These are phyloP conservation scores for Pituophis catenifer DNA, from an alignment of 2,113 vertebrate species.

Conservation along the genomic window DNA sequence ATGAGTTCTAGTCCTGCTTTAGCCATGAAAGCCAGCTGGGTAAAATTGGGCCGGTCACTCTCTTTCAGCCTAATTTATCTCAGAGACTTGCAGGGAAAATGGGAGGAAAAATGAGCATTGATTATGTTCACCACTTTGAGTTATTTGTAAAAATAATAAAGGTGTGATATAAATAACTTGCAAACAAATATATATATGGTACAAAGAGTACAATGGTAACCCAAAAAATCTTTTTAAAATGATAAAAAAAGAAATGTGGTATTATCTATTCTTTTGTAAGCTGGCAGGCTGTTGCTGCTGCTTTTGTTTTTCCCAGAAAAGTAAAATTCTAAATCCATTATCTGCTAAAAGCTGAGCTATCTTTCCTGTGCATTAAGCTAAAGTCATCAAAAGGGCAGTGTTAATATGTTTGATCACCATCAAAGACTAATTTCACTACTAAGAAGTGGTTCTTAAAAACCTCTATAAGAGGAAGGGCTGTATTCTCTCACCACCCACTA, in stretches of 20 bases:
- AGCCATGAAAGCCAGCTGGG: not conserved
- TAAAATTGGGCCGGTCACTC: not conserved
- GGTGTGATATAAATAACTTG: not conserved
- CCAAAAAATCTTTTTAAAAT: not conserved
- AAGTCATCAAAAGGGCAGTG: not conserved
- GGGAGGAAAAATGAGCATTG: not conserved
- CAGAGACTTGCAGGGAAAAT: not conserved
- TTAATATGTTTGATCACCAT: not conserved
- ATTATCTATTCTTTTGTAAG: not conserved
- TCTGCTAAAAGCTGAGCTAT: not conserved
- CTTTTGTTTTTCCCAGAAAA: not conserved
- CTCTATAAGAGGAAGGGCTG: not conserved
- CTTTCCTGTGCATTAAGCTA: not conserved
- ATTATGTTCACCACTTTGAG: not conserved
- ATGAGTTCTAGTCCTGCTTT: not conserved
- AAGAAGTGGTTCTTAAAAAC: not conserved
- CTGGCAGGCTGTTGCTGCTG: not conserved
- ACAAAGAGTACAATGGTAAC: not conserved
- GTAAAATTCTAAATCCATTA: not conserved
- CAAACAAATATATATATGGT: not conserved
- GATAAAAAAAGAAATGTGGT: not conserved
- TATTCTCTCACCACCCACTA: not conserved
- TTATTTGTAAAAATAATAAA: not conserved
- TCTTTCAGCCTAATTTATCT: not conserved
- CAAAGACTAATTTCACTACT: not conserved